Base-by-base conservation (phyloP, 64 coral and sea anemone species). In the Montipora capricornis region DNA sequence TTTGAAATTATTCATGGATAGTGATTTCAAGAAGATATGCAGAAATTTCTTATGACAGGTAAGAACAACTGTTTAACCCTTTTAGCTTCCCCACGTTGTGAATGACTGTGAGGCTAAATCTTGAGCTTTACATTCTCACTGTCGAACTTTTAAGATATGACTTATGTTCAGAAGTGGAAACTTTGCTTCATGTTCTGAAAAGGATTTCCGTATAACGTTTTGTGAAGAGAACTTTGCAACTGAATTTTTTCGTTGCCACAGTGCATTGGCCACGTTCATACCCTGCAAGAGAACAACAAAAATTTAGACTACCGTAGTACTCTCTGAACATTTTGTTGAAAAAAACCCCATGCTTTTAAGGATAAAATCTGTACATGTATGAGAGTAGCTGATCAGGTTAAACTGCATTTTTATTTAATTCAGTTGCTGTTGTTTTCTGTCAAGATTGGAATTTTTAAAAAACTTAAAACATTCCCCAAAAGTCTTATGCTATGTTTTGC, bases 111-210 rank as follows among this genome's bases (percentile, higher is more conserved):
- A 5, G 37, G 52, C 59, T 11, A 83, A 83, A 15, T 37, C 80
- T 46, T 15, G 11, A 52, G 48, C 47, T 68, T 67, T 15, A 20
- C 15, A 11, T 71, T 5, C 46, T 86, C 82, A 86, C 45, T 70
- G 82, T 86, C 62, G 64, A 51, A 86, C 66, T 8, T 86, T 86
- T 12, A 86, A 17, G 46, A 49, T 70, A 4, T 86, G 6, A 86
- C 49, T 70, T 8, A 86, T 86, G 9, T 86, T 71, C 19, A 86
- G 66, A 14, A 71, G 62, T 48, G 82, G 82, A 70, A 86, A 64
- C 44, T 84, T 68, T 86, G 82, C n/a, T 50, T 68, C 15, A 8
- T 84, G 81, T 71, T 86, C 46, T 50, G 46, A 70, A 4, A 71
- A 51, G 45, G 82, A 70, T 69, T 86, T 69, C 7, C 64, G 14